Evolutionary conservation across 1,140 invertebrate genomes (phyloP).

Genomic region (Megalopta genalis): DNA sequence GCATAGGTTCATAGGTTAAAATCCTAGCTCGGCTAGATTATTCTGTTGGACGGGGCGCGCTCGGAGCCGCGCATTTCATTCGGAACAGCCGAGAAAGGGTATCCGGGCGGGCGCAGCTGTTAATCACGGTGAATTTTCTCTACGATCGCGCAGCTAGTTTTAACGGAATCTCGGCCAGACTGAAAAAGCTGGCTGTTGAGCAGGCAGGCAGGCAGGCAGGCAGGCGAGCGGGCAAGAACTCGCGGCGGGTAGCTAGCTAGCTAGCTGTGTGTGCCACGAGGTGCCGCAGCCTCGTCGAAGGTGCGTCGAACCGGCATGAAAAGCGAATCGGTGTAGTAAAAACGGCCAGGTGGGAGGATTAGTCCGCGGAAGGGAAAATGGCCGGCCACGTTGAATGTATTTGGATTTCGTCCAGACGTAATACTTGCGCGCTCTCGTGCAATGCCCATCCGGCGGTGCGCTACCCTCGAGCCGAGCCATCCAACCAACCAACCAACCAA

Average conservation of each 20-base stretch:
- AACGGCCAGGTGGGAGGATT: constrained; percentile 57
- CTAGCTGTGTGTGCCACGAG: not conserved
- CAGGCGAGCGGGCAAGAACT: not conserved
- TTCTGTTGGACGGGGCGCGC: no score
- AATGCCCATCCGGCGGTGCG: constrained; percentile 57
- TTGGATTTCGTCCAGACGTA: constrained; percentile 62
- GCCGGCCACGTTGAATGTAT: constrained; percentile 49
- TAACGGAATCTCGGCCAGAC: constrained; percentile 24
- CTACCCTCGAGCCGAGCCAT: constrained; percentile 26
- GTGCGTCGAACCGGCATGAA: constrained; percentile 29
- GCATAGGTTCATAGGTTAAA: no score
- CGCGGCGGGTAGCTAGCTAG: not conserved
- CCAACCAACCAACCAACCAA: constrained; percentile 7
- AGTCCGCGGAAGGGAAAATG: constrained; percentile 32
- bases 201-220: no score
- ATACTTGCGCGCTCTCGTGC: constrained; percentile 46
- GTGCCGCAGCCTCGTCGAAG: not conserved
- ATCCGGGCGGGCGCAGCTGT: not conserved
- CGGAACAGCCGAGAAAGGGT: no score
- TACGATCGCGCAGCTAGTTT: not conserved
- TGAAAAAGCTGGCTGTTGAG: no score
- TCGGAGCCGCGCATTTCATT: no score
- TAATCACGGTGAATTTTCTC: constrained; percentile 10
- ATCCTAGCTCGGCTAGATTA: no score
- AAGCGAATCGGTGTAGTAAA: constrained; percentile 44